Evolutionary conservation across 2,113 vertebrate genomes (phyloP).

Genomic region (Erpornis zantholeuca): DNA sequence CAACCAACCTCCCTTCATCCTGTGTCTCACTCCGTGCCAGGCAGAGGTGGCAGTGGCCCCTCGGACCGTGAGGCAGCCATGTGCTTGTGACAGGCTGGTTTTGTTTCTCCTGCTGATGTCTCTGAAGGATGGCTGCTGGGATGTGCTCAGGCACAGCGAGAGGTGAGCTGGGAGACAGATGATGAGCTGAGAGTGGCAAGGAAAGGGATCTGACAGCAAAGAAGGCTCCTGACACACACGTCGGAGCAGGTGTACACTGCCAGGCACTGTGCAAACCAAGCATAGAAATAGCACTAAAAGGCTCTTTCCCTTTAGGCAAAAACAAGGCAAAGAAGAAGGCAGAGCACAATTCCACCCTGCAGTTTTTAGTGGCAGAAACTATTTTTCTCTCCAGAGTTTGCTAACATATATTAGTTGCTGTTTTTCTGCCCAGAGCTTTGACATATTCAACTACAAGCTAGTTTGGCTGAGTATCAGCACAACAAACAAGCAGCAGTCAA

Average conservation of each 20-base stretch:
- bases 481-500: not conserved
- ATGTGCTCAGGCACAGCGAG: not conserved
- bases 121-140: not conserved
- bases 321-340: not conserved
- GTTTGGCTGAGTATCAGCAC: not conserved
- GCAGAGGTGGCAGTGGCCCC: not conserved
- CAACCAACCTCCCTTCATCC: not conserved
- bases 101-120: not conserved
- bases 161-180: not conserved
- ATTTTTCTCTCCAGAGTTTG: not conserved
- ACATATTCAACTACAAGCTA: not conserved
- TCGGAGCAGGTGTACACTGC: not conserved
- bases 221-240: not conserved
- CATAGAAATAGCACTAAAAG: not conserved
- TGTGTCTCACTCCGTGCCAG: rapidly evolving
- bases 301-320: conserved; percentile 10
- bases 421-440: conserved; percentile 38
- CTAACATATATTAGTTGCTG: not conserved
- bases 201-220: conserved; percentile 3
- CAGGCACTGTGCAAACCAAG: not conserved
- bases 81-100: not conserved
- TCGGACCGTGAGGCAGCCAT: not conserved
- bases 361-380: conserved; percentile 3
- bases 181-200: not conserved
- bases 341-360: not conserved